Conservation (phyloP, 2,888 invertebrate species). For the Exocentrus adspersus region DNA sequence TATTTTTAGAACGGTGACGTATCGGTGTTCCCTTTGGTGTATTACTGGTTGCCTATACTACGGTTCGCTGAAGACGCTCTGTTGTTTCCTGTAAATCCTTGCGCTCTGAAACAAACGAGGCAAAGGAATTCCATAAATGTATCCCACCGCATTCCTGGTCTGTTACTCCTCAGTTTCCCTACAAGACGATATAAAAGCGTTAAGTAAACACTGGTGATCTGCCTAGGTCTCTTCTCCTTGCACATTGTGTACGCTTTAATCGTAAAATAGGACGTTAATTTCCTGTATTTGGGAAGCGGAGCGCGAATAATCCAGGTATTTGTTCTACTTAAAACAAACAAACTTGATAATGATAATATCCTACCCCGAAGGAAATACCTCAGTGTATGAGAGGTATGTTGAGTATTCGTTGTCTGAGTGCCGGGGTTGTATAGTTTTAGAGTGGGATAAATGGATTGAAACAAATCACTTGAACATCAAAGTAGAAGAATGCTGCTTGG, state of each 20-base stretch:
- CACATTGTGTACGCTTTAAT: slow-evolving; percentile 8
- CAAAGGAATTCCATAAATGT: not conserved
- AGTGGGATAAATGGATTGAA: not conserved
- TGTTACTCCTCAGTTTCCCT: slow-evolving; percentile 8
- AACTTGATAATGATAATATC: slow-evolving; percentile 15
- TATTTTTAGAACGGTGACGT: no score
- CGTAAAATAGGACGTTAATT: slow-evolving; percentile 23
- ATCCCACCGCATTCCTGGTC: not conserved
- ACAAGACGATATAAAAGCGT: slow-evolving; percentile 15
- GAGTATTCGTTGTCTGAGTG: not conserved
- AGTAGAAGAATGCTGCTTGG: not conserved
- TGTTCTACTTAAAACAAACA: slow-evolving; percentile 22
- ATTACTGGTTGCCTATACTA: no score
- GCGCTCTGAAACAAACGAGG: no score
- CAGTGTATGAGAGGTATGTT: slow-evolving; percentile 7
- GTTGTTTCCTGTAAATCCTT: no score
- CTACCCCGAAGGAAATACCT: slow-evolving; percentile 13
- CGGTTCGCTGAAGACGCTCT: no score
- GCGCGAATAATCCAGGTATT: slow-evolving; percentile 19
- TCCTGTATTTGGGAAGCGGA: slow-evolving; percentile 18
- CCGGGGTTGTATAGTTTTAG: not conserved
- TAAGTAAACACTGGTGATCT: slow-evolving; percentile 22
- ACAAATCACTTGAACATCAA: slow-evolving; percentile 6
- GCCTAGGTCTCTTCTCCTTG: slow-evolving; percentile 3
- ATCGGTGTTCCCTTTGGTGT: no score